A percentile compares a stretch with the other conserved stretches of the same genome.
Conservation (phyloP, 2,113 vertebrate species). For the Saccopteryx leptura region DNA sequence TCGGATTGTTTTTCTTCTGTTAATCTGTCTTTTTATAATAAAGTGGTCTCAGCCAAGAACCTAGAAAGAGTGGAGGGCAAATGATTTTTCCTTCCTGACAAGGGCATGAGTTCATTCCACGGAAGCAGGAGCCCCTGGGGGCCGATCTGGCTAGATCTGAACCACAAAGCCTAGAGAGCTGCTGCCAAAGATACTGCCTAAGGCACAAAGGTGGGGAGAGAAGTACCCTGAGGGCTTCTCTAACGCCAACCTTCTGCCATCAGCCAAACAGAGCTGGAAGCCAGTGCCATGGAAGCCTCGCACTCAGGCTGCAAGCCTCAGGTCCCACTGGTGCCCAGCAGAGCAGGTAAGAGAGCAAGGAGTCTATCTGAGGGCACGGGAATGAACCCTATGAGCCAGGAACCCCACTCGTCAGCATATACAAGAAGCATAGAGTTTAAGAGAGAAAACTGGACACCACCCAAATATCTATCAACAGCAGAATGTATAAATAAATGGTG, state of each 20-base stretch:
- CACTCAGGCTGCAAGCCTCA: not conserved
- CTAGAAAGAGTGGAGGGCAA: not conserved
- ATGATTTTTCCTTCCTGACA: constrained; percentile 11
- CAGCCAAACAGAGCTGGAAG: not conserved
- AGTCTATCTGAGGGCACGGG: not conserved
- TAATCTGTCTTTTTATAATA: not conserved
- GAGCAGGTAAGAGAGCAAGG: not conserved
- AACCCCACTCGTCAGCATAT: not conserved
- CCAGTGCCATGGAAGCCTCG: not conserved
- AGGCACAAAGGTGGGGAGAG: not conserved
- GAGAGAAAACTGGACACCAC: not conserved
- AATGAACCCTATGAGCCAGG: not conserved
- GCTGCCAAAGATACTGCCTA: not conserved
- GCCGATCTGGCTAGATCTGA: not conserved
- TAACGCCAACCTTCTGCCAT: not conserved
- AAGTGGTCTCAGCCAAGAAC: not conserved
- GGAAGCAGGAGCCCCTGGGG: not conserved
- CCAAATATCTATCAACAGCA: not conserved
- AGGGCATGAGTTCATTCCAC: not conserved
- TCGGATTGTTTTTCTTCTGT: not conserved
- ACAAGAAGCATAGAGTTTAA: not conserved
- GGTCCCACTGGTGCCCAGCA: not conserved
- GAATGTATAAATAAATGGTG: constrained; percentile 12
- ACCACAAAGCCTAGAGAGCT: not conserved
- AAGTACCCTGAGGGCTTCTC: not conserved